Base-by-base conservation (phyloP, 2,888 invertebrate genomes). In the Sinohyriopsis cumingii region DNA sequence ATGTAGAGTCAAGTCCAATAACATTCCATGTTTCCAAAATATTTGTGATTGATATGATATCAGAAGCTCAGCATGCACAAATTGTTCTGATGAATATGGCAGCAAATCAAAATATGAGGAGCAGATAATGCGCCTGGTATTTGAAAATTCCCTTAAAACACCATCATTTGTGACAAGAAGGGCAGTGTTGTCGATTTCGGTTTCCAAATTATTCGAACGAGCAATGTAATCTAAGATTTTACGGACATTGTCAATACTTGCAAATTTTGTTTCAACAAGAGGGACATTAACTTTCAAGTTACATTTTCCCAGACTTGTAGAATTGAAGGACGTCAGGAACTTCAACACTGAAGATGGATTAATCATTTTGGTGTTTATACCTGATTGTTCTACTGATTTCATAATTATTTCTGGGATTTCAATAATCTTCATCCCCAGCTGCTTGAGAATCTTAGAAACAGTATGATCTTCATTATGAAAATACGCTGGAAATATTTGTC, bases 101-200 rank as follows among this genome's bases (percentile, higher is more conserved):
- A 80, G 59, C 3, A 78, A 54, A 5, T 56, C 19, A 18, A 53
- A 59, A 57, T 57, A 71, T 6, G 68, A 18, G 45, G 73, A 71
- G 12, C 65, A 55, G 56, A 72, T 71, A 6, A 78, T 68, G 4
- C 61, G 61, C 15, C 33, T 9, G 12, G 55, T 53, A 1, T 3
- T 45, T 3, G 25, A 57, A 59, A 71, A 80, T n/a, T 24, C 28
- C 25, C 67, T 45, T 33, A 77, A 19, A 15, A 59, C 55, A 20
- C 59, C 53, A 65, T 75, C 77, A n/a, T 64, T 59, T 59, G 76
- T 75, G 5, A 81, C 19, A 63, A 75, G 67, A 12, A 81, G 45
- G 24, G 81, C 79, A 1, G 77, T 55, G 19, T 74, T 73, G 12
- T 67, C 33, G 15, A 75, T 56, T 15, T 69, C n/a, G 7, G 25